Base-by-base conservation (phyloP, 2,113 vertebrate species). In the Sarotherodon lohbergeri region DNA sequence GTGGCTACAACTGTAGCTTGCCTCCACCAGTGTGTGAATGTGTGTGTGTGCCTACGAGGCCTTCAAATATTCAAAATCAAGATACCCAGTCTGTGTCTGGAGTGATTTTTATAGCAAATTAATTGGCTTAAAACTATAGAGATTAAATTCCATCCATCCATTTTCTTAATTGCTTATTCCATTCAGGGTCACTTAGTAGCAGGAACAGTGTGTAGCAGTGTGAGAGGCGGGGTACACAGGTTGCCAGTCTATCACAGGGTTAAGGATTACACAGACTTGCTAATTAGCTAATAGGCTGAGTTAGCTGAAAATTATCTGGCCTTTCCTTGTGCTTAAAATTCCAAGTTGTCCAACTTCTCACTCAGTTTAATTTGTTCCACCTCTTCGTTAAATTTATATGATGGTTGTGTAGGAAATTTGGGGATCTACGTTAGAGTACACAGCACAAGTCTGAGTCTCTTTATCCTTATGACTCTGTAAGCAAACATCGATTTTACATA, bases 41-140 rank as follows among this genome's bases (percentile, higher is more conserved):
- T n/a, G 19, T 0, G n/a, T 9, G 14, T 0, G 29, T 2, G 34
- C 36, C 36, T 2, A 68, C 0, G 0, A 41, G 34, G 63, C 36
- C 7, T 63, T 34, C 16, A 61, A 32, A 32, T 68, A 68, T 5
- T 66, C 5, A 66, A 66, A 66, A 66, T 66, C 32, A 66, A 36
- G 17, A 19, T n/a, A 63, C 32, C 32, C 9, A 63, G 61, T 39
- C 10, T 39, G 61, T n/a, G 34, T 66, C 10, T 66, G 10, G 19
- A 3, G 6, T 66, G 34, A 3, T 66, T 66, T 39, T 66, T 66
- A 66, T 39, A 66, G 34, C 3, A 66, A 36, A 66, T 22, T 66
- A 39, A 22, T 29, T 59, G 4, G 2, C 61, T 22, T 36, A 22
- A 68, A 39, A 5, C 63, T 22, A 39, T 12, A n/a, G 34, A 39